phyloP scores from a whole-genome alignment of 2,797 vertebrate species.

The Myotis vivesi region DNA sequence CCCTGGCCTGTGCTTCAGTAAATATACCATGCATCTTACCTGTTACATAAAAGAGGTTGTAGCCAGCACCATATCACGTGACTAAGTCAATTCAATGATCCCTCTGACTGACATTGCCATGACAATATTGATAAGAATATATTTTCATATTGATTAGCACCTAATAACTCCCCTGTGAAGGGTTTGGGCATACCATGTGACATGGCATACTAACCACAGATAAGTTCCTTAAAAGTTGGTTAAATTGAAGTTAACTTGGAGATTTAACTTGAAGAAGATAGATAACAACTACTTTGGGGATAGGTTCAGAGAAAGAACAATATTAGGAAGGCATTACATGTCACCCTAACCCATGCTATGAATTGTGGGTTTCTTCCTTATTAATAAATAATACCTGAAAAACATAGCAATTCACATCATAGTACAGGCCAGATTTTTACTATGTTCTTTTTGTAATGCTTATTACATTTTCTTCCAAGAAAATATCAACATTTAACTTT shows the following conservation, averaged over 20 bases:
- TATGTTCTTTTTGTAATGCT: neutral
- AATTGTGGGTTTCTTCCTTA: slow-evolving; percentile 6
- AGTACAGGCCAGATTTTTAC: neutral
- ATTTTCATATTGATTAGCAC: neutral
- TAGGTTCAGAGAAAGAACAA: neutral
- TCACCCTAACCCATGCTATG: neutral
- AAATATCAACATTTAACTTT: slow-evolving; percentile 51
- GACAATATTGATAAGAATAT: neutral
- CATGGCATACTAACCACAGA: neutral
- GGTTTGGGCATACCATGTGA: neutral
- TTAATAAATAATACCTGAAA: slow-evolving; percentile 31
- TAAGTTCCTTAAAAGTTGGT: neutral
- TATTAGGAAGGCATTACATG: neutral
- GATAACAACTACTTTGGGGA: neutral
- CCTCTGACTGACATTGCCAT: neutral
- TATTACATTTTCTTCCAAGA: slow-evolving; percentile 37
- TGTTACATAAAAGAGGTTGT: neutral
- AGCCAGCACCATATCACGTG: neutral
- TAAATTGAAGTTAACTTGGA: neutral
- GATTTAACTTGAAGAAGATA: neutral
- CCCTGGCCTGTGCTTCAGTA: neutral
- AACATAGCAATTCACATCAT: neutral
- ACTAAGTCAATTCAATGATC: neutral
- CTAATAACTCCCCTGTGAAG: neutral
- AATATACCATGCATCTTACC: neutral